A percentile compares a stretch with the other conserved stretches of the same genome.
These are phyloP conservation scores for Rhagologus leucostigma DNA, from an alignment of 2,113 vertebrate genomes.

Conservation along the genomic window DNA sequence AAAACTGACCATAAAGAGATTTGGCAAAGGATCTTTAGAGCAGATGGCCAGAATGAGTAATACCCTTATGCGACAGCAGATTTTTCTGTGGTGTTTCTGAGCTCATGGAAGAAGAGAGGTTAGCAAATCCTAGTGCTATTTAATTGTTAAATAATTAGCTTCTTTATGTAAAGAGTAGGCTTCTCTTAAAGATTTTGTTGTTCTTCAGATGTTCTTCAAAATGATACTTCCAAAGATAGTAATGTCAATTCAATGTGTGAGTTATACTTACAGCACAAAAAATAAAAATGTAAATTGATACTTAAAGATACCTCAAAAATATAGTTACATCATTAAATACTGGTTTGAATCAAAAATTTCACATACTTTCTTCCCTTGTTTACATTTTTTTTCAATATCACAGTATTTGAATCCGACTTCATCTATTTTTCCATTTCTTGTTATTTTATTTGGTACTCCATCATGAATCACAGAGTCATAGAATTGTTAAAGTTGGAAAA, in stretches of 20 bases:
- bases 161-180: not conserved
- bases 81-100: not conserved
- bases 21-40: not conserved
- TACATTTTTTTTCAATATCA: not conserved
- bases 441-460: not conserved
- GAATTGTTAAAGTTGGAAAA: not conserved
- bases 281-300: not conserved
- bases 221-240: not conserved
- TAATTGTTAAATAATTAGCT: not conserved
- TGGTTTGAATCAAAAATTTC: not conserved
- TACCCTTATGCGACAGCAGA: not conserved
- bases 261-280: not conserved
- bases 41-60: not conserved
- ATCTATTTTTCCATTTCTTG: not conserved
- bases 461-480: not conserved
- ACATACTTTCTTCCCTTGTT: not conserved
- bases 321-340: not conserved
- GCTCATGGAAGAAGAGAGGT: not conserved
- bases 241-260: accelerated
- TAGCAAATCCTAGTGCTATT: not conserved
- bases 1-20: not conserved
- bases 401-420: not conserved
- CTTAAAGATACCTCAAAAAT: not conserved
- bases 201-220: not conserved
- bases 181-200: not conserved